phyloP scores from a whole-genome alignment of 2,797 vertebrate species.

The Epinephelus malabaricus region DNA sequence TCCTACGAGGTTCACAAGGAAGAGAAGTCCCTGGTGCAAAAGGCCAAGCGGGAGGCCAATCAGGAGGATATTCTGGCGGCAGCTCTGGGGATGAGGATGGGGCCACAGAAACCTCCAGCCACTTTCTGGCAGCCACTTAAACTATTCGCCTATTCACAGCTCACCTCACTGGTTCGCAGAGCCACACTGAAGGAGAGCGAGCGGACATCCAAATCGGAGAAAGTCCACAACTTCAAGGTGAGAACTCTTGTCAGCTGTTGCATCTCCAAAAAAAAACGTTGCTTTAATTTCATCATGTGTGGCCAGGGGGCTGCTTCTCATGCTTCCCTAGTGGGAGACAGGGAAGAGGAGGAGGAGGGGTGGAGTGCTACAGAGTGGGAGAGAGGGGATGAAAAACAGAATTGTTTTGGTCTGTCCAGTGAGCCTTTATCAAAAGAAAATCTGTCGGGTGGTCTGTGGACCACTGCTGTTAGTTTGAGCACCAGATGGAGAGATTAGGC shows the following conservation, averaged over 20 bases:
- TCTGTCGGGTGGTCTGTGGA: conserved; percentile 76
- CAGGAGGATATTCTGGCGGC: conserved; percentile 94
- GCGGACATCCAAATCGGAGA: conserved; percentile 92
- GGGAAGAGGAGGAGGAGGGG: conserved; percentile 8
- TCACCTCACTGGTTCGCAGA: conserved; percentile 97
- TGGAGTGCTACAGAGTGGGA: conserved; percentile 24
- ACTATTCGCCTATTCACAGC: conserved; percentile 99
- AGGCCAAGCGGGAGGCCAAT: conserved; percentile 91
- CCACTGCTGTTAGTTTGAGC: conserved; percentile 71
- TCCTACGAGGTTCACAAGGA: conserved; percentile 89
- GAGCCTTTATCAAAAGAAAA: conserved; percentile 81
- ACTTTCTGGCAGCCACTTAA: conserved; percentile 99
- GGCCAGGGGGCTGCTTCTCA: conserved; percentile 54
- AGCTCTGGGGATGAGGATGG: conserved; percentile 96
- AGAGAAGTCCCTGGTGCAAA: conserved; percentile 89
- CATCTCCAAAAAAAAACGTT: neutral
- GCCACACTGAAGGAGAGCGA: conserved; percentile 98
- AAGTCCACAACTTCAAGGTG: conserved; percentile 99
- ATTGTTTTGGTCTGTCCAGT: conserved; percentile 74
- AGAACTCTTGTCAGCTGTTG: conserved; percentile 69
- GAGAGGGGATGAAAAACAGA: conserved; percentile 71
- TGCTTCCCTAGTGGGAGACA: conserved; percentile 47
- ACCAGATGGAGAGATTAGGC: conserved; percentile 88
- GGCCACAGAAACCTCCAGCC: conserved; percentile 94
- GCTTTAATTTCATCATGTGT: conserved; percentile 66